Conservation (phyloP, 2,888 invertebrate genomes). For the Cryptosula pallasiana region DNA sequence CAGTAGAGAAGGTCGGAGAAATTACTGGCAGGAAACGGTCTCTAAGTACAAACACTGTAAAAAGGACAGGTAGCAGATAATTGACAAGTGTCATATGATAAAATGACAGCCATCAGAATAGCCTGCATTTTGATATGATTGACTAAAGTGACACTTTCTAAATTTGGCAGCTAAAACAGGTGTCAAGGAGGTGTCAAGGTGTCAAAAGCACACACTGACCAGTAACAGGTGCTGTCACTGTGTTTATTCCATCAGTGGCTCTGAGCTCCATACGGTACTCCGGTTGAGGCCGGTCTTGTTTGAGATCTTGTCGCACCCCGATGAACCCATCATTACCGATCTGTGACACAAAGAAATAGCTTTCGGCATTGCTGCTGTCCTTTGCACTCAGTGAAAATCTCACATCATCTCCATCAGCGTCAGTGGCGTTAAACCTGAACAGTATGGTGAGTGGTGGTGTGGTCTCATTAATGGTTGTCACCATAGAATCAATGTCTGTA, state of each 20-base stretch:
- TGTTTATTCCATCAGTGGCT: slow-evolving; percentile 13
- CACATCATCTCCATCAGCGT: slow-evolving; percentile 11
- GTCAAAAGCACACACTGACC: no score
- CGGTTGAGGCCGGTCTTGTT: not conserved
- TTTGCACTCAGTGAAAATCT: not conserved
- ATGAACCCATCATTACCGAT: not conserved
- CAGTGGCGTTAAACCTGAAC: slow-evolving; percentile 16
- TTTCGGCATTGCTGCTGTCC: slow-evolving; percentile 8
- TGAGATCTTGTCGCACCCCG: slow-evolving; percentile 4
- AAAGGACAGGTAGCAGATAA: not conserved
- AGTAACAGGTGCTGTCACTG: not conserved
- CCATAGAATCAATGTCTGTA: not conserved
- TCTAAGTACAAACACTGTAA: slow-evolving; percentile 3
- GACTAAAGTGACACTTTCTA: not conserved
- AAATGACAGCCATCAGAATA: not conserved
- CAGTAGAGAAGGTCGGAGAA: not conserved
- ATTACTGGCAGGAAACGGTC: not conserved
- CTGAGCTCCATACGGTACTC: not conserved
- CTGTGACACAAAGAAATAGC: not conserved
- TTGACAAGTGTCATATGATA: not conserved
- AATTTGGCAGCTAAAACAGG: no score
- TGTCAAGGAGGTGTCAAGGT: no score
- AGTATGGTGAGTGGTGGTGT: not conserved
- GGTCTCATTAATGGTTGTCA: slow-evolving; percentile 14
- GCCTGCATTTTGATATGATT: not conserved